Base-by-base conservation (phyloP, 2,113 vertebrate species). In the Pungitius pungitius region DNA sequence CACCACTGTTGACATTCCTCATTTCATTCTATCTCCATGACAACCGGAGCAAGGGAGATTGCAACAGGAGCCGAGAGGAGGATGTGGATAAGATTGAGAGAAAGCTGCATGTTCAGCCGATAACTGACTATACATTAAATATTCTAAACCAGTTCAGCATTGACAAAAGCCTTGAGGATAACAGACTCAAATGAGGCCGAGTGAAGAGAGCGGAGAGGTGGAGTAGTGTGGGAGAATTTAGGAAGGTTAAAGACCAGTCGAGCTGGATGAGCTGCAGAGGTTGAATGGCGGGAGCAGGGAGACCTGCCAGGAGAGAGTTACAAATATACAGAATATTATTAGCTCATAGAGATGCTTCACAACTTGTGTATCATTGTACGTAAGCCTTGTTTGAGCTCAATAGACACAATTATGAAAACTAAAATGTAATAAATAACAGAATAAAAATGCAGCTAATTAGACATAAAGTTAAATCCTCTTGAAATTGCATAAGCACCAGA, bases 11-110 rank as follows among this genome's bases (percentile, higher is more conserved):
- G 49, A 2, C 54, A 61, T 47, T 69, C 45, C 2, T 80, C 69
- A 51, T 73, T 63, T 72, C 69, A 56, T 61, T 67, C 76, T 39
- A 73, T 90, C 81, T 70, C 87, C 83, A 91, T 92, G 83, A 85
- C 81, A 81, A 90, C 85, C 73, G 40, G 62, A 56, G 65, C 58
- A 47, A 73, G 52, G 20, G 63, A 78, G 74, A 81, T 81, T 20
- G 57, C 49, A 69, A 58, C 54, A 49, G 59, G n/a, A 84, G 79
- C 58, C 47, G 49, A 71, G 57, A 52, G 56, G 56, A 78, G 68
- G 60, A 80, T 69, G 51, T 59, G 64, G 26, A 57, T 30, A 39
- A 45, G 40, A 73, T 64, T 43, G 57, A 95, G 45, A 86, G 92
- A 40, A 94, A 94, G 93, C 33, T 62, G 13, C 33, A 56, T 68